Percentiles rank a stretch among this genome's conserved stretches.
These are phyloP conservation scores for Paguma larvata DNA, from an alignment of 2,797 vertebrate genomes.

Conservation along the genomic window DNA sequence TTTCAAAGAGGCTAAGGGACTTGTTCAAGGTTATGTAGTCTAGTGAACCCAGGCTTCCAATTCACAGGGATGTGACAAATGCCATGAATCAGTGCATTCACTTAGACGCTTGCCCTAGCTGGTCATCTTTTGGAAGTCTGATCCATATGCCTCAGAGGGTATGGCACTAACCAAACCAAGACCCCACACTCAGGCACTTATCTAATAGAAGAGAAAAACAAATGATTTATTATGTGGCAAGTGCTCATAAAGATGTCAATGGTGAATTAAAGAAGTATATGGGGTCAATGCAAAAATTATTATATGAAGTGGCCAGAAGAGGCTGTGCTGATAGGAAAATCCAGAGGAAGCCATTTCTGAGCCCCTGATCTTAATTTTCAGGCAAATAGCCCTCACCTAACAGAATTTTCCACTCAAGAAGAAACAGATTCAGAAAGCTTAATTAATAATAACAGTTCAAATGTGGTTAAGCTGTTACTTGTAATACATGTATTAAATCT, in stretches of 20 bases:
- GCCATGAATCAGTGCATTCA: background rate
- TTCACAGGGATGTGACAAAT: background rate
- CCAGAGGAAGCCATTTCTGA: background rate
- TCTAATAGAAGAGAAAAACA: background rate
- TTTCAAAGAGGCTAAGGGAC: constrained; percentile 19
- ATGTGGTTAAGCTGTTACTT: background rate
- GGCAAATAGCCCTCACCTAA: background rate
- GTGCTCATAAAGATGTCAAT: background rate
- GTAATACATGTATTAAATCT: background rate
- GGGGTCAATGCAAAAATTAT: background rate
- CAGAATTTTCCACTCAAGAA: background rate
- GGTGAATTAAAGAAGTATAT: background rate
- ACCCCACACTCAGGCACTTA: too few species aligned
- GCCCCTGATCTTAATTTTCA: background rate
- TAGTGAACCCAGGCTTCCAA: background rate
- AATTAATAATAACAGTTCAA: background rate
- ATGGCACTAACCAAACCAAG: background rate
- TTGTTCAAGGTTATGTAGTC: background rate
- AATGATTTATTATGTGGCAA: background rate
- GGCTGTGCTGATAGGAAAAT: background rate
- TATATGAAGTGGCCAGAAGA: background rate
- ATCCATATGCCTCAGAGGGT: background rate
- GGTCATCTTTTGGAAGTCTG: background rate
- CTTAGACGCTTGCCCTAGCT: background rate
- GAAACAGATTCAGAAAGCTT: background rate